Conservation (phyloP, 1,140 invertebrate genomes). For the Gonatopus flavifemur region DNA sequence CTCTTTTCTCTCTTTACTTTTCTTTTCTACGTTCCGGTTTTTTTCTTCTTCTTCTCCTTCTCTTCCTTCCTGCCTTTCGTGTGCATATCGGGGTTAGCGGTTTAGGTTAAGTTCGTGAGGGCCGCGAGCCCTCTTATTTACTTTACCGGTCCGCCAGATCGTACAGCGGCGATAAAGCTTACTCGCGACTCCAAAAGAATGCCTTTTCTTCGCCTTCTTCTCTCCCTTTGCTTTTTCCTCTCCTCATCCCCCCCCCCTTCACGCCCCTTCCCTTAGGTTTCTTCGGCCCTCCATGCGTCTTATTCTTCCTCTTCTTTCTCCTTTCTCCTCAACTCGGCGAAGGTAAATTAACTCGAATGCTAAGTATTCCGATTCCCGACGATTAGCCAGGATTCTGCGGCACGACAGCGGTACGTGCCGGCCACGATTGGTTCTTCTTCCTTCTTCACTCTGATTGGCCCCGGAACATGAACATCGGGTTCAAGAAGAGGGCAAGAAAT, state of each 20-base stretch:
- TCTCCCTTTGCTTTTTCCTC: neutral
- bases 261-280: conserved; percentile 11
- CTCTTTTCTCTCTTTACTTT: conserved; percentile 1
- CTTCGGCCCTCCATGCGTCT: conserved; percentile 14
- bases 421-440: no score
- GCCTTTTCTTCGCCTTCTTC: conserved; percentile 1
- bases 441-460: no score
- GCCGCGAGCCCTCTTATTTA: conserved; percentile 48
- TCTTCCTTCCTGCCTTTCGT: conserved; percentile 16
- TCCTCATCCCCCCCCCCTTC: neutral
- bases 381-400: conserved; percentile 14
- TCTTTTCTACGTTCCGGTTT: conserved; percentile 8
- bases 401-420: no score
- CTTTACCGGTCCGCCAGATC: conserved; percentile 44
- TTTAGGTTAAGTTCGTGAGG: conserved; percentile 48
- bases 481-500: no score
- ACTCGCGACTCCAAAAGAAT: conserved; percentile 36
- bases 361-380: conserved; percentile 19
- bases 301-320: conserved; percentile 13
- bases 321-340: conserved; percentile 20
- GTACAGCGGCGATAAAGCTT: conserved; percentile 42
- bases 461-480: no score
- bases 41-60: conserved; percentile 22
- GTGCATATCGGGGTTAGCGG: conserved; percentile 36
- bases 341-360: conserved; percentile 37